Conservation (phyloP, 2,113 vertebrate genomes). For the Hemicordylus capensis region DNA sequence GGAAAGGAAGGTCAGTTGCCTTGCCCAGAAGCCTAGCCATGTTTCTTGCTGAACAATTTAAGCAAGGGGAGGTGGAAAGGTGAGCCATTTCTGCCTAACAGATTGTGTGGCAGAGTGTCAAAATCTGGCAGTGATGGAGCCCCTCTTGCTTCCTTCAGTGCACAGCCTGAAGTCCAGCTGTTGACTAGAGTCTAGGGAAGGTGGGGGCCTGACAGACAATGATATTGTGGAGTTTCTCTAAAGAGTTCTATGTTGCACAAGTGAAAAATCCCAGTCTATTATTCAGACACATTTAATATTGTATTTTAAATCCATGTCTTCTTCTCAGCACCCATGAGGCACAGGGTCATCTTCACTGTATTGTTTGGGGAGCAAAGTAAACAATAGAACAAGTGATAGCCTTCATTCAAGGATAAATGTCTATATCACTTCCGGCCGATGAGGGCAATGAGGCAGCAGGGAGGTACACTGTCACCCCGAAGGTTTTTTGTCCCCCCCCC, state of each 20-base stretch:
- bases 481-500: too few species aligned
- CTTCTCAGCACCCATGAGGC: not conserved
- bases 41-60: not conserved
- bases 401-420: too few species aligned
- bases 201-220: not conserved
- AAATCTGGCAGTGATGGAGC: not conserved
- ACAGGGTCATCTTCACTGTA: not conserved
- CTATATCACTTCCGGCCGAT: too few species aligned
- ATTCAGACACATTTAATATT: not conserved
- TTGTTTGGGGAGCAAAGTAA: too few species aligned
- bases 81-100: not conserved
- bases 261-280: not conserved
- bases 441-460: too few species aligned
- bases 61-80: not conserved
- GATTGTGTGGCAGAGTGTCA: not conserved
- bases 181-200: too few species aligned
- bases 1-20: not conserved
- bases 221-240: not conserved
- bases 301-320: not conserved
- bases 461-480: too few species aligned
- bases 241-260: not conserved
- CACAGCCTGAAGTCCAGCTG: not conserved
- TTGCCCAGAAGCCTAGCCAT: not conserved
- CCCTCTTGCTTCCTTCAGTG: not conserved
- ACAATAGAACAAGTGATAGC: too few species aligned